Conservation (phyloP, 1,140 invertebrate genomes). For the Yoshiicerus persimilis region DNA sequence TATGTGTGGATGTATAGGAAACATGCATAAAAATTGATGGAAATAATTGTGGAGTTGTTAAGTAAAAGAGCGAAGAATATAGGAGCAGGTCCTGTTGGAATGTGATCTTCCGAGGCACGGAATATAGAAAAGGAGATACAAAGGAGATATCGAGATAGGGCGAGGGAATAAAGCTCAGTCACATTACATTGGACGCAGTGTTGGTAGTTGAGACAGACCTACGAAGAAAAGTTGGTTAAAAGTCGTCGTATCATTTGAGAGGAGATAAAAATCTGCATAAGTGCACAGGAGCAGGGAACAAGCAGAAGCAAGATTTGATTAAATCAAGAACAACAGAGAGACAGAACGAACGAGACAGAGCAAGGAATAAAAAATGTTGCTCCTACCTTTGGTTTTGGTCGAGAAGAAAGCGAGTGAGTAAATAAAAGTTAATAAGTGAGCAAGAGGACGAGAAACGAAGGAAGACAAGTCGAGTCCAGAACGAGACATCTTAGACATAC, state of each 20-base stretch:
- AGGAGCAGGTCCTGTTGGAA: not conserved
- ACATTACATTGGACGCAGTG: not conserved
- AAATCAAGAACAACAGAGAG: constrained; percentile 11
- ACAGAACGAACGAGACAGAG: not conserved
- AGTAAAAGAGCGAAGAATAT: not conserved
- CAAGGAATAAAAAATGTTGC: not conserved
- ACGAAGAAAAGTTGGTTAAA: not conserved
- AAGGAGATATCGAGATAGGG: not conserved
- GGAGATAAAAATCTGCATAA: constrained; percentile 13
- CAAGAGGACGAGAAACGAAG: not conserved
- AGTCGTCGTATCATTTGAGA: not conserved
- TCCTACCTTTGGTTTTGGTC: not conserved
- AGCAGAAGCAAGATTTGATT: constrained; percentile 18
- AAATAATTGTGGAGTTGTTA: not conserved
- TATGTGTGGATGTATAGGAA: not conserved
- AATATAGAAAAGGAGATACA: not conserved
- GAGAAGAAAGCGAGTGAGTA: constrained; percentile 1
- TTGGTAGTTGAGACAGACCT: not conserved
- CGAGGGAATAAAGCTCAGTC: not conserved
- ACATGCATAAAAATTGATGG: not conserved
- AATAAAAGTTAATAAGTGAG: constrained; percentile 28
- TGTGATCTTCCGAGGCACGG: not conserved
- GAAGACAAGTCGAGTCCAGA: not conserved
- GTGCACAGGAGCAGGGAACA: constrained; percentile 6
- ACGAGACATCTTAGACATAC: not conserved